A percentile compares a stretch with the other conserved stretches of the same genome.
These are phyloP conservation scores for Drosophila recens DNA, from an alignment of 2,888 invertebrate species.

Conservation along the genomic window DNA sequence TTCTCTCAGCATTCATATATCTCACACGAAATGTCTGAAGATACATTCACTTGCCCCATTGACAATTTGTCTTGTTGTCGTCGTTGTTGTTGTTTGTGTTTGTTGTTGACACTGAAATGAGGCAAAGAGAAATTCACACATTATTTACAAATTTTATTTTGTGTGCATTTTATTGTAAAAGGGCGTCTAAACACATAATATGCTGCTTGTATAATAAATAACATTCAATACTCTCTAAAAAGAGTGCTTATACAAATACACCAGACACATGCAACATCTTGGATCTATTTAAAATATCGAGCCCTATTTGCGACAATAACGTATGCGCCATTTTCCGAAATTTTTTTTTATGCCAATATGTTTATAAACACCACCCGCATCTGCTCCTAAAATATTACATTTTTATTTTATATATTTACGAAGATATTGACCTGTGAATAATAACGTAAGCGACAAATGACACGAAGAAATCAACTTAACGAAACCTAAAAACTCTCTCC, in stretches of 20 bases:
- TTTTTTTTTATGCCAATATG: too few relatives aligned
- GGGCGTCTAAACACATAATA: slow-evolving; percentile 29
- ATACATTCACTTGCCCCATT: slow-evolving; percentile 32
- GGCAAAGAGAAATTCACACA: slow-evolving; percentile 75
- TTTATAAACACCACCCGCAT: too few relatives aligned
- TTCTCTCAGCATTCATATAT: slow-evolving; percentile 17
- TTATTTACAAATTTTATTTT: slow-evolving; percentile 72
- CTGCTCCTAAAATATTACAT: too few relatives aligned
- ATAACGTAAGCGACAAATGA: too few relatives aligned
- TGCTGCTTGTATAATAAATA: slow-evolving; percentile 34
- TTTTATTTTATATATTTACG: too few relatives aligned
- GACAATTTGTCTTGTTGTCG: slow-evolving; percentile 42
- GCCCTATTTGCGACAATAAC: too few relatives aligned
- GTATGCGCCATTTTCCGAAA: too few relatives aligned
- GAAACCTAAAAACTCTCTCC: too few relatives aligned
- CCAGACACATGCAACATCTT: background rate
- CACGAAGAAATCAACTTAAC: too few relatives aligned
- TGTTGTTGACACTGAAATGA: slow-evolving; percentile 64
- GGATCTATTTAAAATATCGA: background rate
- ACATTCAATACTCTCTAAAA: slow-evolving; percentile 21
- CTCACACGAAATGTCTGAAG: background rate
- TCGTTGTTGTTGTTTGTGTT: slow-evolving; percentile 4
- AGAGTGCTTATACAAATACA: background rate
- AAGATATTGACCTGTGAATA: too few relatives aligned
- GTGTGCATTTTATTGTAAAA: slow-evolving; percentile 30